Conservation (phyloP, 2,797 vertebrate species). For the Pteropus rufus region DNA sequence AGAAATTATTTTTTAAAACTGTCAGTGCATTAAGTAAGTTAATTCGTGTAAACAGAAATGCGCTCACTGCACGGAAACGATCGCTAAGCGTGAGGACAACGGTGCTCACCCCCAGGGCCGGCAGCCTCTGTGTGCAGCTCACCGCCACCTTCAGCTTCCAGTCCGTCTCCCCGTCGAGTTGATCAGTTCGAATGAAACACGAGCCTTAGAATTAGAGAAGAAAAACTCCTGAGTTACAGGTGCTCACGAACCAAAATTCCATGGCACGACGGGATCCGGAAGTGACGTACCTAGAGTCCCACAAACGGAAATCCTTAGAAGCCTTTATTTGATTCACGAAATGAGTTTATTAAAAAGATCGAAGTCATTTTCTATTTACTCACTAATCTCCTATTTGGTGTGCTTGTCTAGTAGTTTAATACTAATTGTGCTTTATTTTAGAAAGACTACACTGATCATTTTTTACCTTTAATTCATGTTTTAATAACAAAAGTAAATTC, state of each 20-base stretch:
- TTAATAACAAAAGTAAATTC: background rate
- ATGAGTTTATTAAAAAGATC: background rate
- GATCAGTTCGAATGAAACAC: conserved; percentile 97
- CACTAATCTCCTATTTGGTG: background rate
- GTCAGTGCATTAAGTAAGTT: background rate
- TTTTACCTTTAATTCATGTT: background rate
- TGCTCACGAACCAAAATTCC: background rate
- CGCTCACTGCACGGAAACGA: background rate
- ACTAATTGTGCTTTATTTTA: background rate
- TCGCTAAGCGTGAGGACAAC: accelerated
- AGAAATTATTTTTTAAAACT: background rate
- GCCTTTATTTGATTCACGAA: background rate
- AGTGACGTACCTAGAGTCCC: background rate
- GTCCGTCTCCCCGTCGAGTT: conserved; percentile 98
- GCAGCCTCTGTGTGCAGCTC: conserved; percentile 93
- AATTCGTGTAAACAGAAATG: background rate
- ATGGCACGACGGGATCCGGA: background rate
- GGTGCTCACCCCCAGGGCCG: conserved; percentile 91
- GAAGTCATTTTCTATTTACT: background rate
- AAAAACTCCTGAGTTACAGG: background rate
- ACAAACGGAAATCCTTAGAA: background rate
- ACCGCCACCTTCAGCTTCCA: conserved; percentile 98
- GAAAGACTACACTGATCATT: background rate
- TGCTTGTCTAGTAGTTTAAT: background rate
- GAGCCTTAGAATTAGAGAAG: conserved; percentile 85